Evolutionary conservation across 2,797 vertebrate genomes (phyloP).

Genomic region (Gadopsis bispinosus): DNA sequence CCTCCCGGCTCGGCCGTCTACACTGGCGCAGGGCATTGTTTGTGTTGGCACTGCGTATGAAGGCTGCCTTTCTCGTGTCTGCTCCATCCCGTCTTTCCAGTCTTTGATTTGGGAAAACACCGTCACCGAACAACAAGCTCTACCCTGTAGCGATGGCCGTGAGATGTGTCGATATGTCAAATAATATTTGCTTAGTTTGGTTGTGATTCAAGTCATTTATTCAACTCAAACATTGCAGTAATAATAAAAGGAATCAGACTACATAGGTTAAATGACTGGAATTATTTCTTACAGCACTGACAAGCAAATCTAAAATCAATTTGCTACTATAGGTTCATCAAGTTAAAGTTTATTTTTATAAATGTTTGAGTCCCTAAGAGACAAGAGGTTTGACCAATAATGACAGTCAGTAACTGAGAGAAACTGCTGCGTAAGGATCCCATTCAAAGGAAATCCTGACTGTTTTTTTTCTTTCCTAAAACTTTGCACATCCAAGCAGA

Average conservation of each 20-base stretch:
- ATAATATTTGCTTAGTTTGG: constrained; percentile 9
- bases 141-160: constrained; percentile 18
- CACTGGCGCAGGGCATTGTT: constrained; percentile 73
- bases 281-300: background rate
- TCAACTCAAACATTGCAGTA: background rate
- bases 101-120: constrained; percentile 51
- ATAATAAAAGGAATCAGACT: background rate
- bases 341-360: background rate
- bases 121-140: constrained; percentile 31
- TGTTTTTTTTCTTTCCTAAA: constrained; percentile 6
- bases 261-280: background rate
- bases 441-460: constrained; percentile 66
- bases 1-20: constrained; percentile 60
- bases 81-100: constrained; percentile 52
- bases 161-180: constrained; percentile 41
- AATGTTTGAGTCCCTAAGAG: background rate
- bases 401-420: constrained; percentile 5
- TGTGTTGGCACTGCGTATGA: constrained; percentile 73
- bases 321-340: background rate
- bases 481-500: constrained; percentile 58
- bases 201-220: background rate
- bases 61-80: constrained; percentile 66
- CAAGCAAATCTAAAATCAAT: constrained; percentile 12
- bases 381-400: constrained; percentile 8
- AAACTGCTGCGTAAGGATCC: constrained; percentile 47